These are phyloP conservation scores for Cataglyphis altisquamis DNA, from an alignment of 2,888 invertebrate genomes.

Conservation along the genomic window DNA sequence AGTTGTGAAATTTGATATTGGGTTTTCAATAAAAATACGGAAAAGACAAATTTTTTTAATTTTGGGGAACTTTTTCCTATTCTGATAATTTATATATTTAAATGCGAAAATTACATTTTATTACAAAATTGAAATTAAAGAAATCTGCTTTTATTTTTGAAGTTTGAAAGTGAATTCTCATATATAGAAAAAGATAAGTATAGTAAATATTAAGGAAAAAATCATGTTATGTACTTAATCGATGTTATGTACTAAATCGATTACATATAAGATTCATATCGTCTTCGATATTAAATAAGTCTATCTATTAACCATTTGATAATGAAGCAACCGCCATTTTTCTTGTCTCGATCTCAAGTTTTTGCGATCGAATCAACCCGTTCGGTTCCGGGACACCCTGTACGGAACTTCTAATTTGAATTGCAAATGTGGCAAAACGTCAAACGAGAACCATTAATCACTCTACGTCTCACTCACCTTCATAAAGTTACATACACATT, in stretches of 20 bases:
- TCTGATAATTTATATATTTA: neutral
- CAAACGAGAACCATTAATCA: slow-evolving; percentile 32
- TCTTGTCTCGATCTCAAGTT: slow-evolving; percentile 11
- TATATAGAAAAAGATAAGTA: neutral
- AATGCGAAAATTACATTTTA: neutral
- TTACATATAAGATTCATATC: neutral
- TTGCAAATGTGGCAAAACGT: slow-evolving; percentile 33
- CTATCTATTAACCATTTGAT: neutral
- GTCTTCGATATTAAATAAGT: neutral
- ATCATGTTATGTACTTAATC: neutral
- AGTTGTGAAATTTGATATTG: neutral
- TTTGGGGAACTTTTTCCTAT: neutral
- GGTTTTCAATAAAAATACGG: neutral
- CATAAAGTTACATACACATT: slow-evolving; percentile 1
- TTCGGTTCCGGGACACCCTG: slow-evolving; percentile 11
- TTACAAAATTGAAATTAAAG: neutral
- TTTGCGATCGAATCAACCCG: neutral
- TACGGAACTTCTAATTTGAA: slow-evolving; percentile 28
- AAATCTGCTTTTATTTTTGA: neutral
- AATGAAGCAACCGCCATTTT: neutral
- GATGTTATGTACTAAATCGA: no score
- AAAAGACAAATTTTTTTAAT: neutral
- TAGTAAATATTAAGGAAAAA: neutral
- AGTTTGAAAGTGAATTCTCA: neutral
- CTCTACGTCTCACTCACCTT: slow-evolving; percentile 2